Base-by-base conservation (phyloP, 2,113 vertebrate genomes). In the Caretta caretta region DNA sequence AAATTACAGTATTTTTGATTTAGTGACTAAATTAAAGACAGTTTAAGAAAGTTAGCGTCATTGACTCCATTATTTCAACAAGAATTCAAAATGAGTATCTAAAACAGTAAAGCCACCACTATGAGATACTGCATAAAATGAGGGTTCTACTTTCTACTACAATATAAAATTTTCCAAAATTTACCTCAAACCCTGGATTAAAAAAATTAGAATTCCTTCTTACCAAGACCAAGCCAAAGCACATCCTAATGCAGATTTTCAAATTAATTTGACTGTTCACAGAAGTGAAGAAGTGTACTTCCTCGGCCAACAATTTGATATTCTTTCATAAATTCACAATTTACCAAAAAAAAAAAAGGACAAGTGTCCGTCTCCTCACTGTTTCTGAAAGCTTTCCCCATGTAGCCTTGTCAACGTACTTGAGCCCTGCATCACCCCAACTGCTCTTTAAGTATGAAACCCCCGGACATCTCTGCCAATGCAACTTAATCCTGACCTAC, bases 351-450 rank as follows among this genome's bases (percentile, higher is more conserved):
- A 35, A 16, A 19, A 65, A n/a, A 35, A 20, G 5, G 42, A 42
- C 5, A 31, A 19, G 8, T 9, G 19, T n/a, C 35, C 19, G 69
- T 35, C 69, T 59, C 79, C 56, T 87, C 80, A 59, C 2, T 80
- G 87, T 87, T 91, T 94, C 85, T 46, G 85, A 92, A 92, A 96
- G 69, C n/a, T 38, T 42, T 42, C 42, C 42, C 10, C 20, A 27
- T 11, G 46, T 25, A 27, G 24, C 22, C 22, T 76, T 42, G 22
- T 42, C 38, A 25, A 46, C 24, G 22, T 25, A 42, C 38, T 27
- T 76, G 38, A 10, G 38, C 46, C 11, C 42, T 11, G 11, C 10
- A 24, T 5, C 11, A 76, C 24, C 38, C 42, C 20, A 6, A 76
- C 22, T 27, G 10, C n/a, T 76, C 24, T 25, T 12, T 25, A 42